phyloP scores from a whole-genome alignment of 2,113 vertebrate genomes.

The Pangasianodon hypophthalmus region DNA sequence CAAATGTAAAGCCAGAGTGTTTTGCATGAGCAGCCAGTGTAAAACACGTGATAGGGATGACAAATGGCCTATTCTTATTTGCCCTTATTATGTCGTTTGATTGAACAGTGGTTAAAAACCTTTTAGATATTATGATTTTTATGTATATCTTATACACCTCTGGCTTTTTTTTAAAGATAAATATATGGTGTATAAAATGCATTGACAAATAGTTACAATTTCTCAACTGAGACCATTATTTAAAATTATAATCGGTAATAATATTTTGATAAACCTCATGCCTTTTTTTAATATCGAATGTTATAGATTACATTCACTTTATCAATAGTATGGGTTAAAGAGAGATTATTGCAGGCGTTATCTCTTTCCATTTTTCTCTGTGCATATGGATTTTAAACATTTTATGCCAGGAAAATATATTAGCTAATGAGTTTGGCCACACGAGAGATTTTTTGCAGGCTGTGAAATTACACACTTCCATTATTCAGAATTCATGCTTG shows the following conservation, averaged over 20 bases:
- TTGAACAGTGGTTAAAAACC: not conserved
- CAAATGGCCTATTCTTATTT: constrained; percentile 1
- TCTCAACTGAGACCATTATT: not conserved
- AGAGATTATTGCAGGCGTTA: constrained; percentile 9
- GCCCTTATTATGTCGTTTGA: not conserved
- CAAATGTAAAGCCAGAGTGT: constrained; percentile 7
- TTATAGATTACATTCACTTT: not conserved
- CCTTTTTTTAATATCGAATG: not conserved
- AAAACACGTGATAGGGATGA: not conserved
- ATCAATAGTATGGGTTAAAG: not conserved
- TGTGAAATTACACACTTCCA: constrained; percentile 45
- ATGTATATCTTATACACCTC: not conserved
- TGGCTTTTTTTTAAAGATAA: too few species aligned
- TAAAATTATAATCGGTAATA: not conserved
- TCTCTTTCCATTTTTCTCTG: constrained; percentile 32
- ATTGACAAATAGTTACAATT: not conserved
- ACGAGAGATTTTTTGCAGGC: constrained; percentile 34
- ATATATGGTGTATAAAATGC: not conserved
- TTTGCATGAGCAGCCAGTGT: constrained; percentile 9
- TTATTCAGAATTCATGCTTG: constrained; percentile 45
- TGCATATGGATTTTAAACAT: constrained; percentile 42
- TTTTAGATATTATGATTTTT: not conserved
- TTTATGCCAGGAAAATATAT: constrained; percentile 49
- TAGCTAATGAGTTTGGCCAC: constrained; percentile 50
- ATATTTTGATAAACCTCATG: not conserved